Evolutionary conservation across 1,140 invertebrate genomes (phyloP).

Genomic region (Procambarus virginalis): DNA sequence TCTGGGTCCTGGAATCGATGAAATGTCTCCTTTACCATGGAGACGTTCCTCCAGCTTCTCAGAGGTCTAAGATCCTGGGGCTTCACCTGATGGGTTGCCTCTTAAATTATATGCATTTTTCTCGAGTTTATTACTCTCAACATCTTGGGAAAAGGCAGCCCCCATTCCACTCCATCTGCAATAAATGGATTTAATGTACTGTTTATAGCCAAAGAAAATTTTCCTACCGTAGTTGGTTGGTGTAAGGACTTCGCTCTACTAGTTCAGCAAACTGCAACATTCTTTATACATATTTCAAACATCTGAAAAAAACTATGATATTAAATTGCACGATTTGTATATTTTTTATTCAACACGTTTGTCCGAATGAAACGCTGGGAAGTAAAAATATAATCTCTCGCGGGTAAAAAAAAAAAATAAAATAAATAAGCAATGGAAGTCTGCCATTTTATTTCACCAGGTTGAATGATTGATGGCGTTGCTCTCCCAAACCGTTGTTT

Average conservation of each 20-base stretch:
- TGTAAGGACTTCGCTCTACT: not conserved
- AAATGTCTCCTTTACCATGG: not conserved
- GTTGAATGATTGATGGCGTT: not conserved
- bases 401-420: no score
- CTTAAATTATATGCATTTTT: no score
- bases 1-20: not conserved
- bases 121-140: no score
- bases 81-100: no score
- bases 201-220: not conserved
- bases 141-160: no score
- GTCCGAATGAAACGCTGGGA: not conserved
- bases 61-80: no score
- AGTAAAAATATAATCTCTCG: not conserved
- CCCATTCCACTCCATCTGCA: no score
- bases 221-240: not conserved
- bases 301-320: not conserved
- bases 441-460: not conserved
- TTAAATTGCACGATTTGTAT: not conserved
- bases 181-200: not conserved
- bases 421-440: not conserved
- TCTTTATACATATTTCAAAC: not conserved
- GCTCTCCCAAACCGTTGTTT: not conserved
- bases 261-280: not conserved
- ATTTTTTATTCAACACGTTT: not conserved
- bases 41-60: no score